Base-by-base conservation (phyloP, 2,888 invertebrate genomes). In the Timema cristinae region DNA sequence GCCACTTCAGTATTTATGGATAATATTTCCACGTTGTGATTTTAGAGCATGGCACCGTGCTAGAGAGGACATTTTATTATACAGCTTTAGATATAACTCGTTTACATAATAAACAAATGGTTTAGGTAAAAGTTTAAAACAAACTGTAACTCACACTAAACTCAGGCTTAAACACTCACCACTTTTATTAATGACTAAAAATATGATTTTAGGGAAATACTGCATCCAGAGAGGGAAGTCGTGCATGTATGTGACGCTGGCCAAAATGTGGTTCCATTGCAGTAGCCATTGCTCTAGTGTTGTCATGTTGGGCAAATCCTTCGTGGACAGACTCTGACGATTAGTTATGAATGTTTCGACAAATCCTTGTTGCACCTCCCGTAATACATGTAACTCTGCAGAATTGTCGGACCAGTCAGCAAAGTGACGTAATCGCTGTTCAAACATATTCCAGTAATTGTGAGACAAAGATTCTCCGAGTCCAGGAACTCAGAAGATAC, bases 341-440 rank as follows among this genome's bases (percentile, higher is more conserved):
- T 16, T 48, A 77, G 66, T 78, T 77, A 63, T 78, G 80, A 91
- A 90, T 76, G 89, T 86, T 71, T 90, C 88, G 72, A 90, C 86
- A 79, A 91, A 89, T 77, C 91, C 91, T 71, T 86, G 84, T 80
- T 91, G 90, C 74, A 91, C 89, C 81, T 91, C 91, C 74, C 89
- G 84, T 72, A 91, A 83, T 76, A 90, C 89, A 80, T 90, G 87
- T 79, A 88, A 91, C 81, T 91, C 91, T 47, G 90, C 86, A 54
- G 90, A 90, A 81, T 90, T 90, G 76, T 84, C 85, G 69, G 90
- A 89, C 91, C 91, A 91, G 81, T 91, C 91, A 66, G 91, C 90
- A 80, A 91, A 91, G 82, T 91, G 90, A 72, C 90, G 87, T 79
- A 91, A 82, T 76, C 83, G 81, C 84, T 84, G 77, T 11, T 16